These are phyloP conservation scores for Drosophila borborema DNA, from an alignment of 2,888 invertebrate genomes.

Conservation along the genomic window DNA sequence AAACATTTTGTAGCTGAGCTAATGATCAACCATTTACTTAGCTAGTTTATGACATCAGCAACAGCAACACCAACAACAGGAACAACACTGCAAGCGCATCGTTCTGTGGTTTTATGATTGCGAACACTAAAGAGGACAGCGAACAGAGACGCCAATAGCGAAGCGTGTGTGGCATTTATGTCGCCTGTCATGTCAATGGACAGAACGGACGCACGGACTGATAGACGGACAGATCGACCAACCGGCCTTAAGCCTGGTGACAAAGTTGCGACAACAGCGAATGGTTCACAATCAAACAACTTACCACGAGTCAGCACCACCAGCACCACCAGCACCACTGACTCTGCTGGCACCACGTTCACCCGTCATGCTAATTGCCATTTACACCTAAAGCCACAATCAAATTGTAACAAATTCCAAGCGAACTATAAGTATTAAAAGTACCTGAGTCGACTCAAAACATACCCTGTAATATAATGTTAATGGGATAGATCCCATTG, in stretches of 20 bases:
- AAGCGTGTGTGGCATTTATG: conserved; percentile 73
- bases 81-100: conserved; percentile 66
- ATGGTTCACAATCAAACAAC: conserved; percentile 19
- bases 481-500: no score
- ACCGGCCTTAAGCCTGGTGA: conserved; percentile 55
- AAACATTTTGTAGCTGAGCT: conserved; percentile 80
- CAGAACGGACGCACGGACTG: conserved; percentile 19
- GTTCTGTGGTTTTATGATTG: conserved; percentile 63
- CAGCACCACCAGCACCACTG: background rate
- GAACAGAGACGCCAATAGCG: conserved; percentile 39
- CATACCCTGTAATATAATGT: conserved; percentile 33
- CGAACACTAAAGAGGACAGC: conserved; percentile 48
- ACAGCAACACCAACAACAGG: conserved; percentile 25
- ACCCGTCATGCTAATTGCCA: conserved; percentile 69
- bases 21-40: conserved; percentile 68
- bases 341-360: background rate
- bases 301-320: background rate
- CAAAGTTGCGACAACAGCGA: conserved; percentile 56
- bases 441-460: background rate
- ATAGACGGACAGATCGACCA: background rate
- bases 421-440: background rate
- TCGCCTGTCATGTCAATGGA: conserved; percentile 62
- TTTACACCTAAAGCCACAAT: conserved; percentile 70
- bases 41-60: conserved; percentile 63
- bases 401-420: conserved; percentile 61